Conservation (phyloP, 2,888 invertebrate genomes). For the Cerastis rubricosa region DNA sequence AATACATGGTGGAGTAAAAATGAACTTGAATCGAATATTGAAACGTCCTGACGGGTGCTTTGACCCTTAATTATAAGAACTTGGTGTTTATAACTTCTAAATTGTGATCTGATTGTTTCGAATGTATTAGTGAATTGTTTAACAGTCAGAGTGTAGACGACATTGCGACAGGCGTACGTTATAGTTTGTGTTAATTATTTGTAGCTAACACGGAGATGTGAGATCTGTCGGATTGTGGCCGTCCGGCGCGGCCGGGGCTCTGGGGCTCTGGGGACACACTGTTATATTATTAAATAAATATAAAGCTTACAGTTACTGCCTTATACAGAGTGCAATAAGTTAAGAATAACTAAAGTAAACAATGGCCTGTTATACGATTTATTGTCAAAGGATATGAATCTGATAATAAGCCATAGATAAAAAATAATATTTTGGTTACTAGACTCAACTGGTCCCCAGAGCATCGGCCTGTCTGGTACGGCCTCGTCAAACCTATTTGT, state of each 20-base stretch:
- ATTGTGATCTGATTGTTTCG: constrained; percentile 62
- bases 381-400: constrained; percentile 15
- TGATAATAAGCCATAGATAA: constrained; percentile 1
- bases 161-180: constrained; percentile 61
- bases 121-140: constrained; percentile 29
- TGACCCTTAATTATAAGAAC: constrained; percentile 65
- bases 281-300: constrained; percentile 1
- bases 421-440: constrained; percentile 10
- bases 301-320: constrained; percentile 34
- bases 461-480: constrained; percentile 39
- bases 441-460: constrained; percentile 41
- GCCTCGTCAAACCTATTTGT: constrained; percentile 74
- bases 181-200: constrained; percentile 70
- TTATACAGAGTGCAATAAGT: constrained; percentile 35
- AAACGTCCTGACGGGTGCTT: constrained; percentile 68
- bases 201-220: constrained; percentile 81
- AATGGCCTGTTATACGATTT: constrained; percentile 23
- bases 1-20: constrained; percentile 26
- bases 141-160: constrained; percentile 60
- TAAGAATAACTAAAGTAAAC: constrained; percentile 5
- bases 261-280: constrained; percentile 41
- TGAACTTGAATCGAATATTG: constrained; percentile 65
- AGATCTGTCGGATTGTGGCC: constrained; percentile 65
- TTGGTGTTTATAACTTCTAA: constrained; percentile 57
- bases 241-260: constrained; percentile 27